Conservation (phyloP, 2,888 invertebrate species). For the Congeria kusceri region DNA sequence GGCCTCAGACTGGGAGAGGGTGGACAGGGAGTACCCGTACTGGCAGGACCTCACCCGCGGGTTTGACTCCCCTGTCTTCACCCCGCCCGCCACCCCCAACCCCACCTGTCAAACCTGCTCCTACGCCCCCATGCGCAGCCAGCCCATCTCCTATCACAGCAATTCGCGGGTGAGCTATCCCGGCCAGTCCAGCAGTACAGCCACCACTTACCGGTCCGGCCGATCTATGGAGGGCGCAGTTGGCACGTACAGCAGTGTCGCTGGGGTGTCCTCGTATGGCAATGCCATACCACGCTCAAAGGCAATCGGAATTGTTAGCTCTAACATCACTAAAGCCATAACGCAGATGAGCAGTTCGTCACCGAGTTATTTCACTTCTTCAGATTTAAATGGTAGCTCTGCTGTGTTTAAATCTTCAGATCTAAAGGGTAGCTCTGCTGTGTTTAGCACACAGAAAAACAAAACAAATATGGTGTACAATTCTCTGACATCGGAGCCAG, state of each 20-base stretch:
- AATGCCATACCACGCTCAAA: not conserved
- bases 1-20: constrained; percentile 23
- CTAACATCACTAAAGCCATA: not conserved
- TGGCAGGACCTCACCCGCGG: constrained; percentile 49
- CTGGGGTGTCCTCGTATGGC: too few species aligned
- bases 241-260: too few species aligned
- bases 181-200: too few species aligned
- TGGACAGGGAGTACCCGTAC: constrained; percentile 56
- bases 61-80: constrained; percentile 53
- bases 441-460: too few species aligned
- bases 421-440: not conserved
- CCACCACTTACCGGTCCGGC: too few species aligned
- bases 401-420: too few species aligned
- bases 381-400: not conserved
- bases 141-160: too few species aligned
- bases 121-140: not conserved
- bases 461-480: too few species aligned
- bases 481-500: too few species aligned
- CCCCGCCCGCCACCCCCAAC: constrained; percentile 42
- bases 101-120: not conserved
- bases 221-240: too few species aligned
- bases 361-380: not conserved
- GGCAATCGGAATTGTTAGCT: not conserved
- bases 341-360: not conserved
- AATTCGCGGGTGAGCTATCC: too few species aligned